phyloP scores from a whole-genome alignment of 1,140 invertebrate species.

The Meloidogyne chitwoodi region DNA sequence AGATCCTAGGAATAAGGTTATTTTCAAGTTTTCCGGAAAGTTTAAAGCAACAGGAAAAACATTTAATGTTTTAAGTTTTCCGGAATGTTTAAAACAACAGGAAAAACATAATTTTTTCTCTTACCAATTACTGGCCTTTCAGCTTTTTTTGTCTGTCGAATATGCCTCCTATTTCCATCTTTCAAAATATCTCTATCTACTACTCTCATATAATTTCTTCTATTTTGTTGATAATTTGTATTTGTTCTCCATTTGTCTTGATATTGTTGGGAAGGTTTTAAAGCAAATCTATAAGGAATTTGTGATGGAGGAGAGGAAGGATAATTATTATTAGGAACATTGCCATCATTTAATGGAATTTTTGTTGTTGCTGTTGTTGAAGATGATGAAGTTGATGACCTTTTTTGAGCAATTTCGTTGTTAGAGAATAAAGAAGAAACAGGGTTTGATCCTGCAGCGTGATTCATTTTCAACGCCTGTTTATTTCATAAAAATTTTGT shows the following conservation, averaged over 20 bases:
- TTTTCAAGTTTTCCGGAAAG: background rate
- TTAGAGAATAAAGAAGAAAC: background rate
- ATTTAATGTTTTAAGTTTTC: background rate
- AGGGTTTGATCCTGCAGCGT: background rate
- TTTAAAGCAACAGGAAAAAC: background rate
- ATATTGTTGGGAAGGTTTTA: background rate
- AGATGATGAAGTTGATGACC: background rate
- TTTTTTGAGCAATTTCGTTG: background rate
- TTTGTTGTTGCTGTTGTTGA: background rate
- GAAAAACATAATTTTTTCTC: background rate
- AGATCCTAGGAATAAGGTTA: conserved; percentile 23
- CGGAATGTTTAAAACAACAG: background rate
- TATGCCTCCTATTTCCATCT: background rate
- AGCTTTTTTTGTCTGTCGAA: background rate
- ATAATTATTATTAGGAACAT: background rate
- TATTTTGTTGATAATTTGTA: background rate
- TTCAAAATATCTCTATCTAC: background rate
- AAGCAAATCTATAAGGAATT: background rate
- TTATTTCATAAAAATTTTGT: background rate
- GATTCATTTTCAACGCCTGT: background rate
- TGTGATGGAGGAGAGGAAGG: background rate
- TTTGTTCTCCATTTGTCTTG: background rate
- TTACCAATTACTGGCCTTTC: background rate
- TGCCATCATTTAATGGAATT: background rate
- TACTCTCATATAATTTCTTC: background rate